phyloP scores from a whole-genome alignment of 2,888 invertebrate genomes.

The Platycnemis pennipes region DNA sequence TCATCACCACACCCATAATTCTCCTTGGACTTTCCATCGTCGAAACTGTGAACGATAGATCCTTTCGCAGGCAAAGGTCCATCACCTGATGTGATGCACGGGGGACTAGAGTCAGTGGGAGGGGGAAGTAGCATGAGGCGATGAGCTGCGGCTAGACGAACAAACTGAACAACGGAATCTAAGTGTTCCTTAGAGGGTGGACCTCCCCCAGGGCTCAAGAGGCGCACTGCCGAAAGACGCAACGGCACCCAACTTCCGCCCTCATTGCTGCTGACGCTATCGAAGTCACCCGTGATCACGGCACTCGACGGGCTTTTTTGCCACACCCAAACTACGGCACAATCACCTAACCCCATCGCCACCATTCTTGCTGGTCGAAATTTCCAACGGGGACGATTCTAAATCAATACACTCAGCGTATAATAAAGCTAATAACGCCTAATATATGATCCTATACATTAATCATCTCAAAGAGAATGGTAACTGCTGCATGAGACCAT shows the following conservation, averaged over 20 bases:
- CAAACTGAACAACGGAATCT: constrained; percentile 84
- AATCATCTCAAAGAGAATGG: neutral
- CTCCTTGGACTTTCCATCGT: neutral
- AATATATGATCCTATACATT: neutral
- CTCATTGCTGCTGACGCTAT: constrained; percentile 69
- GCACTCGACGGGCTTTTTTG: constrained; percentile 77
- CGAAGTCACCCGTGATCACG: constrained; percentile 68
- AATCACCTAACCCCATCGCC: constrained; percentile 75
- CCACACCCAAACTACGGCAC: constrained; percentile 86
- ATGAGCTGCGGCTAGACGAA: constrained; percentile 84
- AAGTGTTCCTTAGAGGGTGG: constrained; percentile 83
- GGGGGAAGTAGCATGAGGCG: constrained; percentile 81
- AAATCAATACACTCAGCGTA: neutral
- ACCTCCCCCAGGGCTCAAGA: constrained; percentile 82
- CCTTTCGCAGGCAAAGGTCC: constrained; percentile 13
- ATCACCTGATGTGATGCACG: constrained; percentile 71
- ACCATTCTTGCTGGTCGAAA: constrained; percentile 68
- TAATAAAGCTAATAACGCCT: neutral
- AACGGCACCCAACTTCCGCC: constrained; percentile 80
- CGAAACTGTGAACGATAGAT: neutral
- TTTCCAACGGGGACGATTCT: neutral
- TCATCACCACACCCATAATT: neutral
- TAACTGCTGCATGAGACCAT: neutral
- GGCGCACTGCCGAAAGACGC: constrained; percentile 84
- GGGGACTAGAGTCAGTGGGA: constrained; percentile 75